Evolutionary conservation across 2,888 invertebrate species (phyloP).

Genomic region (Alloscopus bannaensis): DNA sequence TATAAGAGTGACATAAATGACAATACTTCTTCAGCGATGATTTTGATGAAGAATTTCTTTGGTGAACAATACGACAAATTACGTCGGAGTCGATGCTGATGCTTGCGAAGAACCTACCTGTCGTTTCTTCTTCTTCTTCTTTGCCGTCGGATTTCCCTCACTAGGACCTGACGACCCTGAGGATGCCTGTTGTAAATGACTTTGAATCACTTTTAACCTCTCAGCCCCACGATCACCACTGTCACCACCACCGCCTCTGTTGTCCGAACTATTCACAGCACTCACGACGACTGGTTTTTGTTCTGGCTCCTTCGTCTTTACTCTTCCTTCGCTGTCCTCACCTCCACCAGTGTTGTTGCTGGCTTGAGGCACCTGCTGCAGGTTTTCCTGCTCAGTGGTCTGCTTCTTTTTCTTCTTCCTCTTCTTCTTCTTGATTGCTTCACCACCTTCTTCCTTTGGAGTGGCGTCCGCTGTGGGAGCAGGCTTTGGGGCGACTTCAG

Average conservation of each 20-base stretch:
- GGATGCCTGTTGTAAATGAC: constrained; percentile 22
- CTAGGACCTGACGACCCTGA: neutral
- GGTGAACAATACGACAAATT: too few relatives aligned
- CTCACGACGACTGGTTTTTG: neutral
- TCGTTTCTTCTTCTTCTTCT: constrained; percentile 19
- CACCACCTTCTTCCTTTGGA: neutral
- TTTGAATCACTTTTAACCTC: constrained; percentile 31
- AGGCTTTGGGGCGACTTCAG: too few relatives aligned
- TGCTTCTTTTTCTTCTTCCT: constrained; percentile 41
- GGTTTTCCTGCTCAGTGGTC: constrained; percentile 1
- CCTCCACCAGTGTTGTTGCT: neutral
- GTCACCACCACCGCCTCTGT: neutral
- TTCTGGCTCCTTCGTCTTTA: neutral
- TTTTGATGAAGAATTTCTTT: neutral
- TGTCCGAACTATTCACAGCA: neutral
- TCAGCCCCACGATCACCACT: constrained; percentile 9
- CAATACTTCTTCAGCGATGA: too few relatives aligned
- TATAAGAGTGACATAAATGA: too few relatives aligned
- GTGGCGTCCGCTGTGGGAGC: too few relatives aligned
- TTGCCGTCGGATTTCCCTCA: neutral
- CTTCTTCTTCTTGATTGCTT: constrained; percentile 34
- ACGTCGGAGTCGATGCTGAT: too few relatives aligned
- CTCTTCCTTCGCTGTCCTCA: neutral
- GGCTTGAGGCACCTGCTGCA: neutral
- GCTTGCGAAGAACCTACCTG: too few relatives aligned